A percentile compares a stretch with the other conserved stretches of the same genome.
Evolutionary conservation across 2,888 invertebrate species (phyloP).

Genomic region (Cloeon dipterum): DNA sequence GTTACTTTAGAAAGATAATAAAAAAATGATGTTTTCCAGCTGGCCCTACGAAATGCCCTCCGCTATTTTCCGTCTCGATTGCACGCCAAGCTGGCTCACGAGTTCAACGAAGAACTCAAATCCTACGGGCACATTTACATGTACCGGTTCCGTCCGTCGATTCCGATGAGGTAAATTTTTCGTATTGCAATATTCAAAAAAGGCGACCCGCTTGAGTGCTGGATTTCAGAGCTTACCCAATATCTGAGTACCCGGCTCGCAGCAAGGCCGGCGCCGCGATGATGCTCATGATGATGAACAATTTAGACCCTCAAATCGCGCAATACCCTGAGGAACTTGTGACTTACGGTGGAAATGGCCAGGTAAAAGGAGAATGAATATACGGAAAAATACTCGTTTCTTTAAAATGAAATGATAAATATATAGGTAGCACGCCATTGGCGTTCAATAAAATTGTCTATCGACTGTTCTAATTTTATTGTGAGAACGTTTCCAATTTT

Average conservation of each 20-base stretch:
- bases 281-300: constrained; percentile 37
- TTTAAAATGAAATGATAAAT: too few relatives aligned
- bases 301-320: constrained; percentile 32
- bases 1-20: too few relatives aligned
- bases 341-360: constrained; percentile 38
- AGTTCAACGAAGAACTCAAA: constrained; percentile 27
- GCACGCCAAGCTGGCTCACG: constrained; percentile 22
- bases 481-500: too few relatives aligned
- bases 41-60: constrained; percentile 29
- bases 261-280: constrained; percentile 24
- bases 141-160: constrained; percentile 17
- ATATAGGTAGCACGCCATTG: too few relatives aligned
- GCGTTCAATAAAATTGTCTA: too few relatives aligned
- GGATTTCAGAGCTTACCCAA: constrained; percentile 27
- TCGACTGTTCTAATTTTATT: too few relatives aligned
- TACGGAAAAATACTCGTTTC: too few relatives aligned
- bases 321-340: constrained; percentile 35
- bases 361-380: too few relatives aligned
- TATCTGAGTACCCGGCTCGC: constrained; percentile 21
- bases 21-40: too few relatives aligned
- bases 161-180: constrained; percentile 10
- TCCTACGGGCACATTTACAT: constrained; percentile 35
- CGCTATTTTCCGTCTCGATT: constrained; percentile 27
- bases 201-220: too few relatives aligned
- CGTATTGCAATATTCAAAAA: too few relatives aligned